Conservation (phyloP, 2,113 vertebrate genomes). For the Crotalus helleri region DNA sequence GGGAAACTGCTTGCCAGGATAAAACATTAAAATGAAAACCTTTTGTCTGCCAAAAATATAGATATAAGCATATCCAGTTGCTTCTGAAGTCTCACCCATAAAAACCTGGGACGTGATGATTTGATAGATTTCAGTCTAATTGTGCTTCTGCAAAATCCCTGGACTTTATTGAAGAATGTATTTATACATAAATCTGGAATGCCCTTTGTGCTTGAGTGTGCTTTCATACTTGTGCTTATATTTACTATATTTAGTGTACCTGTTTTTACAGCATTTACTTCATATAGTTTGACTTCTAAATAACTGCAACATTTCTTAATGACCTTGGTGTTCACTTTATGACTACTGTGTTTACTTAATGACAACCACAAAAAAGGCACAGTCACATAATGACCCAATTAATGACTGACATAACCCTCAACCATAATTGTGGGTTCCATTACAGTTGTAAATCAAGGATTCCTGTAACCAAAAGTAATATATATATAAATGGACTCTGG, state of each 20-base stretch:
- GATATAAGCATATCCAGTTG: not conserved
- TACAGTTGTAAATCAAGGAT: not conserved
- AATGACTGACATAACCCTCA: not conserved
- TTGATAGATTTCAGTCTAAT: not conserved
- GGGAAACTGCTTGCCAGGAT: fast-evolving
- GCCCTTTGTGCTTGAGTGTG: fast-evolving
- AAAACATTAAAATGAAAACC: not conserved
- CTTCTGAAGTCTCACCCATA: not conserved
- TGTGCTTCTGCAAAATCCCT: not conserved
- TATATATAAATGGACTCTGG: not conserved
- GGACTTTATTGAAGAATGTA: not conserved
- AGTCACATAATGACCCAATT: not conserved
- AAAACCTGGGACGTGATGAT: not conserved
- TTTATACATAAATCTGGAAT: not conserved
- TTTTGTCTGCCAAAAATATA: not conserved
- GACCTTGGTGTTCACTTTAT: not conserved
- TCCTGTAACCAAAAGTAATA: not conserved
- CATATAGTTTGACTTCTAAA: not conserved
- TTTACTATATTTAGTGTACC: not conserved
- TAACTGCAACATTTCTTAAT: not conserved
- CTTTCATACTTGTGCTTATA: fast-evolving
- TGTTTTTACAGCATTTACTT: not conserved
- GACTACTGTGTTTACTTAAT: not conserved
- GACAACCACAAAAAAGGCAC: not conserved
- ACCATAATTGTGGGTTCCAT: not conserved